Evolutionary conservation across 1,140 invertebrate species (phyloP).

Genomic region (Drosophila persimilis): DNA sequence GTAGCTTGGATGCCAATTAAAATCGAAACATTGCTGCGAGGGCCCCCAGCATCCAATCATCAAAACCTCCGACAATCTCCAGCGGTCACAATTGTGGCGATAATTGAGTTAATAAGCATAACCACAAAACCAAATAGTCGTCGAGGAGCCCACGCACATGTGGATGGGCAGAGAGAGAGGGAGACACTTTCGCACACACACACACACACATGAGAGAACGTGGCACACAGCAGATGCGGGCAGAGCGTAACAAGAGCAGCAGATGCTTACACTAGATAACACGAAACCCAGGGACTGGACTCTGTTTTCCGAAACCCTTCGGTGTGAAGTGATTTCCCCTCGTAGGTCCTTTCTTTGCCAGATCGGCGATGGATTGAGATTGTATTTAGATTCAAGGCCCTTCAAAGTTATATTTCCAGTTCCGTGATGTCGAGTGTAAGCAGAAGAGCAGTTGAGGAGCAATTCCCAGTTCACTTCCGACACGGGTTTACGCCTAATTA

Average conservation of each 20-base stretch:
- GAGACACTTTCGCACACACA: constrained; percentile 34
- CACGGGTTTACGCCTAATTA: constrained; percentile 46
- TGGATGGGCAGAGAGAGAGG: too few species aligned
- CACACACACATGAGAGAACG: not conserved
- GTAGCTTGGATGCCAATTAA: too few species aligned
- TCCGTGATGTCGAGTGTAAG: constrained; percentile 18
- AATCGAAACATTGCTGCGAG: too few species aligned
- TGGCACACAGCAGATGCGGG: not conserved
- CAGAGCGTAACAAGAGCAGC: constrained; percentile 1
- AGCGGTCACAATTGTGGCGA: constrained; percentile 25
- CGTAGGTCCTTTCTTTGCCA: too few species aligned
- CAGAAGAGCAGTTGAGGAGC: constrained; percentile 26
- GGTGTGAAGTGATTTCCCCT: too few species aligned
- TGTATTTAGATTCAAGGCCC: not conserved
- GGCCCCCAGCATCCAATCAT: too few species aligned
- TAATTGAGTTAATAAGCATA: constrained; percentile 79
- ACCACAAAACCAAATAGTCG: constrained; percentile 73
- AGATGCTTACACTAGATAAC: constrained; percentile 30
- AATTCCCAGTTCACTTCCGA: constrained; percentile 50
- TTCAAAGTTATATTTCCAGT: not conserved
- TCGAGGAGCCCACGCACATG: constrained; percentile 25
- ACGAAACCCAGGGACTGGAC: not conserved
- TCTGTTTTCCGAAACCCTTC: too few species aligned
- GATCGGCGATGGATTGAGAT: too few species aligned
- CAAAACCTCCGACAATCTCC: too few species aligned